Conservation (phyloP, 1,140 invertebrate genomes). For the Drosophila nasuta region DNA sequence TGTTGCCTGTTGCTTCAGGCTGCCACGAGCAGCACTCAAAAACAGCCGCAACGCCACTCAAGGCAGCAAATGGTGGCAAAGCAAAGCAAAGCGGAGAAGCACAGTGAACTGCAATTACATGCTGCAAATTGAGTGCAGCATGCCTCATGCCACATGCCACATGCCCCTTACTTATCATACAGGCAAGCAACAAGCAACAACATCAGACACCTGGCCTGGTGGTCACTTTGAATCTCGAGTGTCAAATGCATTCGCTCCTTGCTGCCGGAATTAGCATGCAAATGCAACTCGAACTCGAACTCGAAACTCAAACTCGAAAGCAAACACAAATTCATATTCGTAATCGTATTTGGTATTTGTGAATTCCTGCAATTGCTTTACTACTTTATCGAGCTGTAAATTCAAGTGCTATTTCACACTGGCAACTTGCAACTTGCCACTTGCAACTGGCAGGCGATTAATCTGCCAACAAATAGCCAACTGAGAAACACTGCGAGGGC, state of each 20-base stretch:
- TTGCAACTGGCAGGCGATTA: not conserved
- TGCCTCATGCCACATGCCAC: too few species aligned
- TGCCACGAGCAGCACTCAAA: slow-evolving; percentile 14
- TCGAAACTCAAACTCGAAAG: not conserved
- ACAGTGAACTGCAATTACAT: not conserved
- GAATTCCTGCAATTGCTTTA: not conserved
- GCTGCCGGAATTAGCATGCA: slow-evolving; percentile 7
- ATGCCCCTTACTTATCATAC: not conserved
- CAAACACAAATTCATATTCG: not conserved
- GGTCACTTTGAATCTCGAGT: slow-evolving; percentile 1
- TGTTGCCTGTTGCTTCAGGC: slow-evolving; percentile 12
- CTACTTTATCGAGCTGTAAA: not conserved
- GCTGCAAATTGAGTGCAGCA: not conserved
- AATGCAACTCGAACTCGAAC: not conserved
- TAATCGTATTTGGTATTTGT: not conserved
- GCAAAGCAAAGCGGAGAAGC: not conserved
- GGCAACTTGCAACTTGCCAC: too few species aligned
- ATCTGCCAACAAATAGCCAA: not conserved
- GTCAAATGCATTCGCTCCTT: not conserved
- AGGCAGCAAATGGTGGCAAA: not conserved
- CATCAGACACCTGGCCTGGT: not conserved
- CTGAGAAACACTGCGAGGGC: not conserved
- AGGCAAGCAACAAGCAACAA: not conserved
- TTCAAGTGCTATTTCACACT: not conserved
- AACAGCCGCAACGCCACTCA: slow-evolving; percentile 21